Conservation (phyloP, 2,797 vertebrate species). For the Acanthiza pusilla region DNA sequence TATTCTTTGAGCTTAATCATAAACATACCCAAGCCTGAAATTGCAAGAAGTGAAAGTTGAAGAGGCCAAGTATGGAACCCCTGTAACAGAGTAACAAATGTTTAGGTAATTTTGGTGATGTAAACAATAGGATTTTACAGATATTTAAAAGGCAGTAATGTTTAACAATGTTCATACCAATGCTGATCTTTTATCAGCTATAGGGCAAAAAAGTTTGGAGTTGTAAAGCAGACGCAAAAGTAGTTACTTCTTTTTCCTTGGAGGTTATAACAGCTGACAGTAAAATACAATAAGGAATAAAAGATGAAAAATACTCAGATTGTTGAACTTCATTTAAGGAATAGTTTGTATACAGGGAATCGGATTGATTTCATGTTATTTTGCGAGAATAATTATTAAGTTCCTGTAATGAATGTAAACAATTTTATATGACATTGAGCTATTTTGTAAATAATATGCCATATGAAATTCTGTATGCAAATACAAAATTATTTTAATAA, state of each 20-base stretch:
- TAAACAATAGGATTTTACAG: background rate
- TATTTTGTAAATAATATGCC: constrained; percentile 54
- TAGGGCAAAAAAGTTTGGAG: background rate
- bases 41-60: background rate
- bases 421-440: constrained; percentile 3
- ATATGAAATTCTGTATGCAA: constrained; percentile 44
- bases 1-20: background rate
- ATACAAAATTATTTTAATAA: constrained; percentile 63
- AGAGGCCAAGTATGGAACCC: background rate
- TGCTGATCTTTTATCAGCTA: background rate
- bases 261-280: background rate
- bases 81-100: background rate
- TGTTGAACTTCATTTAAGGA: background rate
- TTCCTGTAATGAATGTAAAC: constrained; percentile 39
- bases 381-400: background rate
- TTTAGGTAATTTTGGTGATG: background rate
- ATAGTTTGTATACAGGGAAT: background rate
- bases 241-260: background rate
- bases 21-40: background rate
- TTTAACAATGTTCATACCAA: background rate
- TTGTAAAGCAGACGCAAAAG: background rate
- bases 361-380: background rate
- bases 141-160: background rate
- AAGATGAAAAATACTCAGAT: background rate
- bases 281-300: background rate